Conservation (phyloP, 2,113 vertebrate genomes). For the Callionymus lyra region DNA sequence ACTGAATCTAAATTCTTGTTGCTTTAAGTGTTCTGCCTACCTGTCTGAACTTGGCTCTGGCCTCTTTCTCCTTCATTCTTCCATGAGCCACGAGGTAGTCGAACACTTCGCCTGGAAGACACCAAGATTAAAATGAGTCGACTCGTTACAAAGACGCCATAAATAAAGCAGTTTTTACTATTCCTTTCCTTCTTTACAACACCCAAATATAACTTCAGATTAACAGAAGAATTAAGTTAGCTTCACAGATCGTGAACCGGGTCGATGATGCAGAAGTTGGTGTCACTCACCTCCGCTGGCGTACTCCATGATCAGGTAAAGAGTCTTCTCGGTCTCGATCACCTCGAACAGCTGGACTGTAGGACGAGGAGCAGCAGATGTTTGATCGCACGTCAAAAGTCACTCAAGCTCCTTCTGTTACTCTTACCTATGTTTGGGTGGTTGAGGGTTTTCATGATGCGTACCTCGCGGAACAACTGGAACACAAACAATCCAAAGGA, state of each 20-base stretch:
- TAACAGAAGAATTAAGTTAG: background rate
- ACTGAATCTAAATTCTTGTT: too few species aligned
- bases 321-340: constrained; percentile 80
- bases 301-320: constrained; percentile 86
- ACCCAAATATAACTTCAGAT: background rate
- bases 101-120: constrained; percentile 66
- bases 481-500: background rate
- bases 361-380: constrained; percentile 7
- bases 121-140: background rate
- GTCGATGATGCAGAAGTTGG: background rate
- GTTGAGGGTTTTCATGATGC: constrained; percentile 84
- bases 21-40: too few species aligned
- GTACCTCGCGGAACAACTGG: constrained; percentile 82
- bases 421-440: constrained; percentile 84
- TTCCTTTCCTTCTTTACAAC: background rate
- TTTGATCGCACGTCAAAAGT: background rate
- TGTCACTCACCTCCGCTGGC: constrained; percentile 75
- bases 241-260: background rate
- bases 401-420: too few species aligned
- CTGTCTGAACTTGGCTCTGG: constrained; percentile 70
- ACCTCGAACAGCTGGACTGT: constrained; percentile 83
- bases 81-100: constrained; percentile 88
- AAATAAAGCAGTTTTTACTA: background rate
- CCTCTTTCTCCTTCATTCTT: constrained; percentile 89
- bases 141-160: background rate